These are phyloP conservation scores for Drosophila sproati DNA, from an alignment of 1,140 invertebrate species.

Conservation along the genomic window DNA sequence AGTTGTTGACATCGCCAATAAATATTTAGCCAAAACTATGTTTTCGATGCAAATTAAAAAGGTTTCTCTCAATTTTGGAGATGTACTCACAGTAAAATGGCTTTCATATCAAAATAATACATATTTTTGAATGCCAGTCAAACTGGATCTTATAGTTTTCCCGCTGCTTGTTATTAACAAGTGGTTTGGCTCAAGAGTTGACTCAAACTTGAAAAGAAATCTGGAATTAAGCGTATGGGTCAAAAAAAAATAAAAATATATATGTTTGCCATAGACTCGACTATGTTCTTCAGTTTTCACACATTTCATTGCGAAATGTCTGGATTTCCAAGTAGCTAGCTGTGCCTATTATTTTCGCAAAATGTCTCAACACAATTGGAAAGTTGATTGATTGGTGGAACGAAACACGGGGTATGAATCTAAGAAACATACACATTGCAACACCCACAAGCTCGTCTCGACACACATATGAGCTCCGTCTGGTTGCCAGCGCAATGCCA, in stretches of 20 bases:
- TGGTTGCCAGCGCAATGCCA: conserved; percentile 34
- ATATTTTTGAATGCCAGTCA: no score
- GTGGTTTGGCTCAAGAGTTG: no score
- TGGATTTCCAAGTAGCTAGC: neutral
- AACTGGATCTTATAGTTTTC: no score
- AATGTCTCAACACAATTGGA: conserved; percentile 45
- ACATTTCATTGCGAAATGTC: conserved; percentile 1
- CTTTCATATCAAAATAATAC: no score
- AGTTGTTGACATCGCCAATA: neutral
- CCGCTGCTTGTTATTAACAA: no score
- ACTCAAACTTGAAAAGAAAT: no score
- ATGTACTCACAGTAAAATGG: no score
- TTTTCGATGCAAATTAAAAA: neutral
- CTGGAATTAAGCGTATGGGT: no score
- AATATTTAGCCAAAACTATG: neutral
- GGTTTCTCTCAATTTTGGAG: neutral
- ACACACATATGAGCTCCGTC: conserved; percentile 45
- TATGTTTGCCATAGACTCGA: no score
- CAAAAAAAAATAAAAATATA: no score
- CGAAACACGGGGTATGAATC: neutral
- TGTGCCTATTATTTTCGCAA: conserved; percentile 1
- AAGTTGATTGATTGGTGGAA: conserved; percentile 62
- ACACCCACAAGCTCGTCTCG: conserved; percentile 15
- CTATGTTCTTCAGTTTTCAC: neutral
- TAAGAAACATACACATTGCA: neutral